Evolutionary conservation across 2,888 invertebrate genomes (phyloP), one percentile per base, ranked within the genome.

Genomic region (Andricus quercusramuli): DNA sequence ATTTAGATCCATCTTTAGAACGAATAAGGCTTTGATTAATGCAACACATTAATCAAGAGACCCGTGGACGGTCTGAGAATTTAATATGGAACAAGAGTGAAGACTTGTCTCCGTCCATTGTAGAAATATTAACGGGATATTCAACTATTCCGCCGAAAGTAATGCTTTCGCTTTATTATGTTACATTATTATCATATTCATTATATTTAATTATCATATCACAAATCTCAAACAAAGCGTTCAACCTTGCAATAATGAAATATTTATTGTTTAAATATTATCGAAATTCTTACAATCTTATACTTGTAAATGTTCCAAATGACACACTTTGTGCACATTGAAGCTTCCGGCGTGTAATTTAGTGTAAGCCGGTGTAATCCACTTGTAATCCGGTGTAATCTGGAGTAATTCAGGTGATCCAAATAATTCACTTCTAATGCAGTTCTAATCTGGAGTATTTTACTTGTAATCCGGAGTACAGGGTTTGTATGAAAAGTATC

Each of bases 11-110:
- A 85, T 77, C 82, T 86, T 87, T 83, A 82, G 64, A 83, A 56
- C 66, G 59, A 79, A 87, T 86, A 87, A 87, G 85, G 83, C 83
- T 83, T 88, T 88, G 87, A 88, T 87, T 88, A 87, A 87, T 88
- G 88, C 85, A 83, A 77, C 84, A 83, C 84, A 88, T 86, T 85
- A 87, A 83, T 83, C 83, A 83, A 83, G 83, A 85, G 51, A 29
- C 83, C 83, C 85, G 83, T 78, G 81, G 82, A 86, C 85, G 82
- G 83, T 83, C 83, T 84, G 85, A 87, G 86, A 88, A 86, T 87
- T 87, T 86, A 87, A 88, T 88, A 85, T 84, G 86, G 83, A 81
- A 86, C 83, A 81, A 79, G 86, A 82, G 82, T 79, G 84, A 83
- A 83, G 78, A 78, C 79, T 79, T 83, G 82, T 84, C 83, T 78